Percentiles rank a stretch among this genome's conserved stretches.
Evolutionary conservation across 2,797 vertebrate species (phyloP).

Genomic region (Chelon labrosus): DNA sequence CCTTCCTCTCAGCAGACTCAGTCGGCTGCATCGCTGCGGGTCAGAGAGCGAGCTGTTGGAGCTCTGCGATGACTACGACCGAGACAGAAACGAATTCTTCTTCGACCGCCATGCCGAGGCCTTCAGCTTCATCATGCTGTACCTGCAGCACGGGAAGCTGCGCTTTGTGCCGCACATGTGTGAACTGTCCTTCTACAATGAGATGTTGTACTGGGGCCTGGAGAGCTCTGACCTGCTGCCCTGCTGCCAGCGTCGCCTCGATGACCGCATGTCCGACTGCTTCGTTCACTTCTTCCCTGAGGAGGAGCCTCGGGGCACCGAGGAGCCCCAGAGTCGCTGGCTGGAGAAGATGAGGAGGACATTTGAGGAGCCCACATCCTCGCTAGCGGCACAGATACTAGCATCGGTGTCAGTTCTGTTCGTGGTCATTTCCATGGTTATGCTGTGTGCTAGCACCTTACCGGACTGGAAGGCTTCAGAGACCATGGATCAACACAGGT

Average conservation of each 20-base stretch:
- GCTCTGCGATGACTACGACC: conserved; percentile 97
- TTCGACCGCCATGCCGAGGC: conserved; percentile 97
- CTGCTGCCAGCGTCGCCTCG: conserved; percentile 95
- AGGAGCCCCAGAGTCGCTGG: conserved; percentile 82
- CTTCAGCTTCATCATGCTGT: conserved; percentile 96
- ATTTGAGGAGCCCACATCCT: conserved; percentile 96
- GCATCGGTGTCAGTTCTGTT: conserved; percentile 94
- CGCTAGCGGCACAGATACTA: conserved; percentile 92
- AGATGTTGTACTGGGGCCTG: conserved; percentile 97
- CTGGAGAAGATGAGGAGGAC: conserved; percentile 92
- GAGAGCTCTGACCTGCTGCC: conserved; percentile 93
- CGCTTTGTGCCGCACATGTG: conserved; percentile 96
- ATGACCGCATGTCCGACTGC: conserved; percentile 92
- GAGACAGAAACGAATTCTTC: conserved; percentile 95
- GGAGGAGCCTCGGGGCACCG: conserved; percentile 63
- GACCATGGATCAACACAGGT: conserved; percentile 95
- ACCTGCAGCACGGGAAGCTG: conserved; percentile 93
- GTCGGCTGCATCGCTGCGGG: conserved; percentile 91
- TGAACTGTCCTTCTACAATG: conserved; percentile 97
- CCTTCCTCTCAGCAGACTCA: conserved; percentile 93
- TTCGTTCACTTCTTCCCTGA: conserved; percentile 91
- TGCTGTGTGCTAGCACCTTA: conserved; percentile 95
- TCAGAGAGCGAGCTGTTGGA: conserved; percentile 95
- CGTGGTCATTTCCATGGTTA: conserved; percentile 96
- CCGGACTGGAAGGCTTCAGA: conserved; percentile 94